A percentile compares a stretch with the other conserved stretches of the same genome.
These are phyloP conservation scores for Tapirus terrestris DNA, from an alignment of 2,113 vertebrate genomes.

Conservation along the genomic window DNA sequence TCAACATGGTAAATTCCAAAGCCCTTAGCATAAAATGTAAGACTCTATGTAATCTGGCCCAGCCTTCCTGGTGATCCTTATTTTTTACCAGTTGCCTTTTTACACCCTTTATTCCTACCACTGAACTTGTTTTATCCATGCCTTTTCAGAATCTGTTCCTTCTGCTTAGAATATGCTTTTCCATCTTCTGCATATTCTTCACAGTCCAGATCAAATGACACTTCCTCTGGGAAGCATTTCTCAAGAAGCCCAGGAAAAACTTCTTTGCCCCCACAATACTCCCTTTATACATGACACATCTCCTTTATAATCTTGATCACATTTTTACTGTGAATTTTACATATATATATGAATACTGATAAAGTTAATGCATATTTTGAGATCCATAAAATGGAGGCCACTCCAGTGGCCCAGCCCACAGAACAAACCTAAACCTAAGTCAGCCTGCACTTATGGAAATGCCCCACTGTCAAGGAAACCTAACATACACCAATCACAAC, in stretches of 20 bases:
- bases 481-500: not conserved
- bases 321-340: not conserved
- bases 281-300: not conserved
- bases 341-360: not conserved
- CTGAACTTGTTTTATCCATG: not conserved
- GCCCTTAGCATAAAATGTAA: not conserved
- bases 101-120: not conserved
- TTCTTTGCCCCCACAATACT: not conserved
- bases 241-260: not conserved
- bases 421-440: not conserved
- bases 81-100: not conserved
- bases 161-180: not conserved
- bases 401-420: too few relatives aligned
- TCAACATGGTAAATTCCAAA: not conserved
- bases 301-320: not conserved
- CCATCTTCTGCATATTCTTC: not conserved
- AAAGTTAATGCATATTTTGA: too few relatives aligned
- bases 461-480: not conserved
- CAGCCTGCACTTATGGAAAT: not conserved
- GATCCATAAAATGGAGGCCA: too few relatives aligned
- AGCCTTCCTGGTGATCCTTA: not conserved
- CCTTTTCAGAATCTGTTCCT: not conserved
- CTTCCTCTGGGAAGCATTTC: not conserved
- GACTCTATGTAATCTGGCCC: not conserved
- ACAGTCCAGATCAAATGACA: not conserved